phyloP scores from a whole-genome alignment of 2,888 invertebrate genomes.

The Papilio protenor region DNA sequence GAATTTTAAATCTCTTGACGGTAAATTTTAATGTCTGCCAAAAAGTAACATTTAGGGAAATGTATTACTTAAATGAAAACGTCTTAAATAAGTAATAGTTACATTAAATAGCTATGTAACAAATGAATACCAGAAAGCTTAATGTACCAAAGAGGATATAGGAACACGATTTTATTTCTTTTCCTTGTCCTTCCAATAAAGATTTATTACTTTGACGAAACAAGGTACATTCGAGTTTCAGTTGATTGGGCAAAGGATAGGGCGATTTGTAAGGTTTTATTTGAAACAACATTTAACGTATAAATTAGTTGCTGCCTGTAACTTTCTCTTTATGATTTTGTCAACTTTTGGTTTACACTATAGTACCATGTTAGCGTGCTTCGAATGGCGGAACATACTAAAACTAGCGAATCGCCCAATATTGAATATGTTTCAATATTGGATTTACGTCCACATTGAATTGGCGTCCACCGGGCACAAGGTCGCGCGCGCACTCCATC shows the following conservation, averaged over 20 bases:
- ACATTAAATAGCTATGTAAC: no score
- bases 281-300: neutral
- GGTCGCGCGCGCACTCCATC: no score
- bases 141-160: conserved; percentile 9
- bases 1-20: neutral
- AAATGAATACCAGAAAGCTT: neutral
- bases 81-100: no score
- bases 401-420: no score
- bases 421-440: no score
- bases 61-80: no score
- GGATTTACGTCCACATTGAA: no score
- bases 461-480: no score
- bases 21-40: neutral
- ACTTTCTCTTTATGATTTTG: no score
- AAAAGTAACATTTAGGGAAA: no score
- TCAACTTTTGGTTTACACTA: neutral
- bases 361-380: neutral
- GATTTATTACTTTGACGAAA: conserved; percentile 29
- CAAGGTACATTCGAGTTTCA: conserved; percentile 19
- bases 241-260: conserved; percentile 14
- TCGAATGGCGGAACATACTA: no score
- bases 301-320: neutral
- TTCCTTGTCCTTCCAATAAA: conserved; percentile 35
- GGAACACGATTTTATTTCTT: conserved; percentile 9
- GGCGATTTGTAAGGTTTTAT: conserved; percentile 2